These are phyloP conservation scores for Brevimyrus niger DNA, from an alignment of 2,113 vertebrate species.

Conservation along the genomic window DNA sequence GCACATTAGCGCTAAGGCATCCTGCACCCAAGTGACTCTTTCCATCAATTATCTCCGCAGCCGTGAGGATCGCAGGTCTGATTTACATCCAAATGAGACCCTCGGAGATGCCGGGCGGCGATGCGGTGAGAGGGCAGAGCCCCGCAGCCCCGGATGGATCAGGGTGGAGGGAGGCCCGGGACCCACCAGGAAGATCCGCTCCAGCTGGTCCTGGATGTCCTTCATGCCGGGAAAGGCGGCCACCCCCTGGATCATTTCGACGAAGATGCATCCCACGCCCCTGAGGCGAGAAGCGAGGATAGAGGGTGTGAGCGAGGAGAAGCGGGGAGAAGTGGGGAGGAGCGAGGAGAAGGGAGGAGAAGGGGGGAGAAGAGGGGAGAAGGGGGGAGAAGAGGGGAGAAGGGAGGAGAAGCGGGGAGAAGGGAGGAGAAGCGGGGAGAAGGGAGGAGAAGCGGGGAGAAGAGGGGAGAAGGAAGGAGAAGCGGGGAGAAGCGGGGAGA, in stretches of 20 bases:
- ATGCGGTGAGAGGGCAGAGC: neutral
- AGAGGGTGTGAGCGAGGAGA: neutral
- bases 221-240: constrained; percentile 81
- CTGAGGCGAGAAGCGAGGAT: constrained; percentile 42
- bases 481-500: neutral
- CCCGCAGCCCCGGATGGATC: neutral
- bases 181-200: constrained; percentile 77
- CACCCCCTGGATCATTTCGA: constrained; percentile 78
- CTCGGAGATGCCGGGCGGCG: neutral
- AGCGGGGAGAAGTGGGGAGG: constrained; percentile 19
- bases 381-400: neutral
- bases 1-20: neutral
- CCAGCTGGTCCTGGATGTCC: constrained; percentile 76
- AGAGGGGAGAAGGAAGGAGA: constrained; percentile 24
- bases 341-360: neutral
- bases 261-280: constrained; percentile 78
- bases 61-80: neutral
- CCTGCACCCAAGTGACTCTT: neutral
- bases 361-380: constrained; percentile 18
- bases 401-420: neutral
- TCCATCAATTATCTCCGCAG: neutral
- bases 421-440: constrained; percentile 17
- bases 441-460: neutral
- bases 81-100: neutral
- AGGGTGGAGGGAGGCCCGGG: neutral